These are phyloP conservation scores for Chorisops tibialis DNA, from an alignment of 2,888 invertebrate genomes.

Conservation along the genomic window DNA sequence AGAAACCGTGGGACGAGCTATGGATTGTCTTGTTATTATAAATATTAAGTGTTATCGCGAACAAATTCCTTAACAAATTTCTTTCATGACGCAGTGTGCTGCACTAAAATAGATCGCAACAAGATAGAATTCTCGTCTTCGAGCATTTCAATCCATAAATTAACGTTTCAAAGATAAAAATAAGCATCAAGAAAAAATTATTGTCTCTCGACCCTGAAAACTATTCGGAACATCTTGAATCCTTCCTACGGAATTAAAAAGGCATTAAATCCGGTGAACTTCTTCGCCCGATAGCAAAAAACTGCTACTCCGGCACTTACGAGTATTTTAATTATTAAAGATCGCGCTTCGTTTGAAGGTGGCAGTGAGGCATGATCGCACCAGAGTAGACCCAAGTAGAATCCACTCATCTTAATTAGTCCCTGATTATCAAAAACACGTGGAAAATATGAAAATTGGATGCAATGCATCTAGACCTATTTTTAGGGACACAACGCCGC, in stretches of 20 bases:
- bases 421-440: slow-evolving; percentile 52
- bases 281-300: neutral
- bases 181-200: neutral
- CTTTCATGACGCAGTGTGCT: neutral
- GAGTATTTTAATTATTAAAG: slow-evolving; percentile 30
- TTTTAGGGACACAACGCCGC: neutral
- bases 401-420: slow-evolving; percentile 39
- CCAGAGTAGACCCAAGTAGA: neutral
- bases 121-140: neutral
- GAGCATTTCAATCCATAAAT: slow-evolving; percentile 3
- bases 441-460: slow-evolving; percentile 37
- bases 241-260: slow-evolving; percentile 26
- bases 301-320: neutral
- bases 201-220: slow-evolving; percentile 10
- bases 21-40: slow-evolving; percentile 1
- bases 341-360: slow-evolving; percentile 27
- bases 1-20: neutral
- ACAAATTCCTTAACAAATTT: slow-evolving; percentile 18
- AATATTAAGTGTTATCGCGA: slow-evolving; percentile 1
- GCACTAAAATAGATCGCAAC: slow-evolving; percentile 2
- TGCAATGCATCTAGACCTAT: neutral
- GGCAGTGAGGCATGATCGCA: slow-evolving; percentile 2
- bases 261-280: slow-evolving; percentile 24
- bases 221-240: slow-evolving; percentile 19
- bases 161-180: neutral